phyloP scores from a whole-genome alignment of 2,888 invertebrate species.

The Aporophyla nigra region DNA sequence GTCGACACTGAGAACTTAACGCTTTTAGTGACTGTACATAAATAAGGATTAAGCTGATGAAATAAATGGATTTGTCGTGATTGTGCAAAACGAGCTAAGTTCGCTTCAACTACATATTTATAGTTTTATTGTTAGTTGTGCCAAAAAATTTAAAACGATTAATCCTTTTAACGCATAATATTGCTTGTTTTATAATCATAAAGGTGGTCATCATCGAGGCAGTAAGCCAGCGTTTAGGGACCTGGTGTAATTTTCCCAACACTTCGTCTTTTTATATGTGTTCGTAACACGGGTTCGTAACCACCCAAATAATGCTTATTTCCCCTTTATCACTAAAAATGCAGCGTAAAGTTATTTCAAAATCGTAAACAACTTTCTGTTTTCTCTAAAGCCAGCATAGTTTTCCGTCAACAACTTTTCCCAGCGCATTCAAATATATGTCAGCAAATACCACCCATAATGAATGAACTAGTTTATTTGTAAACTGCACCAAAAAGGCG shows the following conservation, averaged over 20 bases:
- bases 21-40: background rate
- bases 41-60: background rate
- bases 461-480: background rate
- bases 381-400: background rate
- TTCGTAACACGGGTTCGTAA: conserved; percentile 79
- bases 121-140: background rate
- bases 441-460: background rate
- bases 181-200: background rate
- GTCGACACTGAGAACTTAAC: too few species aligned
- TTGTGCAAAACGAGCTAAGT: background rate
- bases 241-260: conserved; percentile 81
- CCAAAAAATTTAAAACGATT: background rate
- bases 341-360: background rate
- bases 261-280: conserved; percentile 81
- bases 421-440: conserved; percentile 1
- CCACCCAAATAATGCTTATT: conserved; percentile 59
- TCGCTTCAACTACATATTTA: background rate
- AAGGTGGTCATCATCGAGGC: conserved; percentile 85
- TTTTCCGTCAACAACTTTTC: background rate
- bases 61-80: background rate
- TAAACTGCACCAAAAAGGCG: conserved; percentile 3
- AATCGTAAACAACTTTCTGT: background rate
- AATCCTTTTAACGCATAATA: too few species aligned
- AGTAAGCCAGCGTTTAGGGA: conserved; percentile 82
- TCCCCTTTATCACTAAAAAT: background rate